Evolutionary conservation across 2,888 invertebrate genomes (phyloP).

Genomic region (Cryptocheilus praepositus): DNA sequence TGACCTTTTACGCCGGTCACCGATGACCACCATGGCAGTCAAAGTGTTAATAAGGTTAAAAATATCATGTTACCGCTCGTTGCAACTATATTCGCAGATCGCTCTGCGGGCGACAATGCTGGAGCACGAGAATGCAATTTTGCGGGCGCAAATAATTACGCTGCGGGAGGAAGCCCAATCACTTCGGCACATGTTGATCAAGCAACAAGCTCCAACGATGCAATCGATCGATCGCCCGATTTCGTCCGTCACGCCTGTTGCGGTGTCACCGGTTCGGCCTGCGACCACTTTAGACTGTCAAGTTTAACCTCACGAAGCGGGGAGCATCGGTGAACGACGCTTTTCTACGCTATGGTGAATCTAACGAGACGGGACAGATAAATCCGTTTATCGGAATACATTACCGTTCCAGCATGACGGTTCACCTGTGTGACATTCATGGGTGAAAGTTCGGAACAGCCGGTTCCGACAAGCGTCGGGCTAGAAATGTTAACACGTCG

Average conservation of each 20-base stretch:
- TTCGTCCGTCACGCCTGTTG: conserved; percentile 49
- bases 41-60: too few relatives aligned
- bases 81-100: conserved; percentile 76
- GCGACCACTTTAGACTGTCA: conserved; percentile 42
- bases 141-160: conserved; percentile 88
- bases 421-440: too few relatives aligned
- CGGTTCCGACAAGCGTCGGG: neutral
- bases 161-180: conserved; percentile 87
- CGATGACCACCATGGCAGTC: too few relatives aligned
- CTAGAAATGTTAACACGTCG: neutral
- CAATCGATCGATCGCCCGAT: conserved; percentile 49
- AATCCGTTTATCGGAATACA: too few relatives aligned
- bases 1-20: too few relatives aligned
- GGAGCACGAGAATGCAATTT: conserved; percentile 91
- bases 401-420: too few relatives aligned
- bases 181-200: conserved; percentile 81
- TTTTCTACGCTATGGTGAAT: too few relatives aligned
- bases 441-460: too few relatives aligned
- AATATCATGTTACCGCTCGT: neutral
- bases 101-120: conserved; percentile 89
- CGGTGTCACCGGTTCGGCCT: conserved; percentile 39
- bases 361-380: too few relatives aligned
- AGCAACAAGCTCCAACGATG: conserved; percentile 54
- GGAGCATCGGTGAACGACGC: neutral
- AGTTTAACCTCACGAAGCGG: neutral